Conservation (phyloP, 2,888 invertebrate species). For the Cryptocephalus moraei region DNA sequence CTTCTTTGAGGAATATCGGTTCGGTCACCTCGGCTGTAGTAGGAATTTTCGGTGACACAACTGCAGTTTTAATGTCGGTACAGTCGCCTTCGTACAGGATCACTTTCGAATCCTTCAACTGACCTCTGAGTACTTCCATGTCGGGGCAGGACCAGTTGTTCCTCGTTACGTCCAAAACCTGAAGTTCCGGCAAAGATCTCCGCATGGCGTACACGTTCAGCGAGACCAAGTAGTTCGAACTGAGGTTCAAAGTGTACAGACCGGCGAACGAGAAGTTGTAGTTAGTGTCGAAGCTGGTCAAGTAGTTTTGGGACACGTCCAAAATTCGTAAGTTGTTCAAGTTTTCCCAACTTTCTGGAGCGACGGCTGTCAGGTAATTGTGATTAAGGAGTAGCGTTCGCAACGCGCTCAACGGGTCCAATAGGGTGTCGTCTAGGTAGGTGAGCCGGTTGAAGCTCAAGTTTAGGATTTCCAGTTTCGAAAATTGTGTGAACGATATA, state of each 20-base stretch:
- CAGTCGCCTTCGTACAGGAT: not conserved
- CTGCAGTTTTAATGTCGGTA: no score
- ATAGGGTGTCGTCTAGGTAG: slow-evolving; percentile 18
- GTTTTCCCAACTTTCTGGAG: slow-evolving; percentile 17
- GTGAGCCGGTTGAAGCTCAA: slow-evolving; percentile 24
- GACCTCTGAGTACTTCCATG: slow-evolving; percentile 15
- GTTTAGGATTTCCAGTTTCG: slow-evolving; percentile 20
- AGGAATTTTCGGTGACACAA: no score
- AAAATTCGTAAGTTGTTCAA: slow-evolving; percentile 21
- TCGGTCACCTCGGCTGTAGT: no score
- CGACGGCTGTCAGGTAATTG: slow-evolving; percentile 17
- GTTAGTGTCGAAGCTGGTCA: slow-evolving; percentile 18
- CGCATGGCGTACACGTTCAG: slow-evolving; percentile 17
- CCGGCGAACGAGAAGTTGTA: slow-evolving; percentile 16
- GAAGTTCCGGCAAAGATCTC: slow-evolving; percentile 13
- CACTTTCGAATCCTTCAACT: slow-evolving; percentile 14
- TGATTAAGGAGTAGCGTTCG: slow-evolving; percentile 16
- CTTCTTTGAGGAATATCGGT: no score
- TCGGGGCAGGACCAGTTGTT: slow-evolving; percentile 24
- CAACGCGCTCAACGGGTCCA: slow-evolving; percentile 19
- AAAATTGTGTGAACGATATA: slow-evolving; percentile 17
- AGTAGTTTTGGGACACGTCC: slow-evolving; percentile 26
- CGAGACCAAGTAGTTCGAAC: slow-evolving; percentile 18
- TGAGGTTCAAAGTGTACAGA: slow-evolving; percentile 20
- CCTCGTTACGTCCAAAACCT: slow-evolving; percentile 17